Base-by-base conservation (phyloP, 2,797 vertebrate species). In the Chelmon rostratus region DNA sequence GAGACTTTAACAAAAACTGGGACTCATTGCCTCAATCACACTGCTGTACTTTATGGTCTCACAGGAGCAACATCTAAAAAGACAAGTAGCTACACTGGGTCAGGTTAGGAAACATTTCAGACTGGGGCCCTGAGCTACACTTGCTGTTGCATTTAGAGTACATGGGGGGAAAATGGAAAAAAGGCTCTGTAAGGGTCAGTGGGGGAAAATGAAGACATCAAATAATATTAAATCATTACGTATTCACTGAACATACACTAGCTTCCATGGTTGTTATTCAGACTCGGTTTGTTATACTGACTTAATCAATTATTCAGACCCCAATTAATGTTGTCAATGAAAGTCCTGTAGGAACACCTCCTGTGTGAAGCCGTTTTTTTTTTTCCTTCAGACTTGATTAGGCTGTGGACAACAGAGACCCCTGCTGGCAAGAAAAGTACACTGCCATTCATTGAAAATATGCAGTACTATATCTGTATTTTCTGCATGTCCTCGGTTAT, bases 321-420 rank as follows among this genome's bases (percentile, higher is more conserved):
- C 2, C 18, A 35, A 38, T 40, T 61, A 47, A 52, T 59, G 6
- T 18, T 64, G 31, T 54, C 46, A 68, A 2, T 52, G 21, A 57
- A 44, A 40, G 15, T 42, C 50, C 31, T 42, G 12, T 1, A n/a
- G 23, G 19, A 46, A 31, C 49, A 56, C 4, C 35, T 19, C 56
- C 10, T 62, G 35, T 38, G 8, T 25, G n/a, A 75, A 21, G n/a
- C 31, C 16, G 38, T 13, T 5, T 58, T 68, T 7, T 16, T 58
- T 68, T 7, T 15, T 21, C 12, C 13, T 23, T 68, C 8, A 71
- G 19, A 13, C 9, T 31, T 23, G 31, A 42, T 74, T 19, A 18
- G 23, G 40, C 58, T 78, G 21, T 33, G 38, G 68, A 69, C 54
- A 70, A 82, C 37, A 73, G 78, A 16, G 82, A 65, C 86, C 54